Evolutionary conservation across 2,888 invertebrate species (phyloP).

Genomic region (Thereva nobilitata): DNA sequence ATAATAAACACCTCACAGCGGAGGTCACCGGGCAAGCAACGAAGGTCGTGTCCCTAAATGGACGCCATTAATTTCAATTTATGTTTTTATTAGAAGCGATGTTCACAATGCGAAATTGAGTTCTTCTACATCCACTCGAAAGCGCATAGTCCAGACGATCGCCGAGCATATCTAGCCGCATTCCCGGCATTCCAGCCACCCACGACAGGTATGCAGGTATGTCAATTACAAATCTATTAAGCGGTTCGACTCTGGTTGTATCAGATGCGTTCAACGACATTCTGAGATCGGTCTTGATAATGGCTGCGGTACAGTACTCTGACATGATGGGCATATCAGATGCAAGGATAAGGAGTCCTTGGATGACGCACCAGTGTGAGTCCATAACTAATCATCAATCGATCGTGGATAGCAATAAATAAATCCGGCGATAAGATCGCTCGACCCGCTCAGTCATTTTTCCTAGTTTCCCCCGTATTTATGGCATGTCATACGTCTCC

Average conservation of each 20-base stretch:
- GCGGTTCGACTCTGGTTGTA: constrained; percentile 4
- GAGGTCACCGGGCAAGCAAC: too few relatives aligned
- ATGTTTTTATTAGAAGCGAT: too few relatives aligned
- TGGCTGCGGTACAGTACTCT: constrained; percentile 10
- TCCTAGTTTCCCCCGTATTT: constrained; percentile 26
- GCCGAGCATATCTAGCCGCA: neutral
- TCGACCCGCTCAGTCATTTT: constrained; percentile 30
- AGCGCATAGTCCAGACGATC: neutral
- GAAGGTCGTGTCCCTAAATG: too few relatives aligned
- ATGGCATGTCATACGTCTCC: constrained; percentile 35
- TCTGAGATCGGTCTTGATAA: constrained; percentile 21
- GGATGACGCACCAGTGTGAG: constrained; percentile 16
- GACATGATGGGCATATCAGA: neutral
- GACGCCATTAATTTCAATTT: too few relatives aligned
- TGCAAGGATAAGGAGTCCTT: neutral
- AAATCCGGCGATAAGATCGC: constrained; percentile 30
- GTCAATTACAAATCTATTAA: constrained; percentile 35
- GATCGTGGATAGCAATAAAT: constrained; percentile 30
- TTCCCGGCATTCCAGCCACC: constrained; percentile 21
- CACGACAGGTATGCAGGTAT: constrained; percentile 9
- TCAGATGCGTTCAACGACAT: constrained; percentile 21
- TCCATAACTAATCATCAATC: constrained; percentile 11
- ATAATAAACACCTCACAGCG: too few relatives aligned
- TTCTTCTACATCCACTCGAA: too few relatives aligned
- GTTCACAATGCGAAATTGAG: too few relatives aligned